Evolutionary conservation across 2,888 invertebrate species (phyloP).

Genomic region (Sericinus montela): DNA sequence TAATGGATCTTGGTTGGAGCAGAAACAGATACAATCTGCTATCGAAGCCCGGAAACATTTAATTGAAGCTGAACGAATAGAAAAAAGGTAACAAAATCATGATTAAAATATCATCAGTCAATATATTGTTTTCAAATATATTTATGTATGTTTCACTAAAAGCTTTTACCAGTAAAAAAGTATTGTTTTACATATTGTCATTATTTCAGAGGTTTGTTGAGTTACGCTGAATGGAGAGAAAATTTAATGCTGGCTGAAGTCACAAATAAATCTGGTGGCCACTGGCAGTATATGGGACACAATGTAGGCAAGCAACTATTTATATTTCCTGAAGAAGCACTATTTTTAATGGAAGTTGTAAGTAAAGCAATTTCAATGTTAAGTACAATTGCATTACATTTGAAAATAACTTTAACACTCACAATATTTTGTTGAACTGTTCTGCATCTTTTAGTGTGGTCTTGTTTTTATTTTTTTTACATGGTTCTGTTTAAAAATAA

Average conservation of each 20-base stretch:
- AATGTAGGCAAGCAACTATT: constrained; percentile 63
- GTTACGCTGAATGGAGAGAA: constrained; percentile 78
- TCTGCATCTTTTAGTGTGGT: too few relatives aligned
- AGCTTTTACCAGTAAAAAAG: too few relatives aligned
- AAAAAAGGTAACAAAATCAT: constrained; percentile 76
- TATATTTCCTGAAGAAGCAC: constrained; percentile 82
- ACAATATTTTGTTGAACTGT: too few relatives aligned
- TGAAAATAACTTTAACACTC: too few relatives aligned
- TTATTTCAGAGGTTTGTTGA: constrained; percentile 62
- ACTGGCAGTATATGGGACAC: constrained; percentile 79
- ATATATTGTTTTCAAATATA: too few relatives aligned
- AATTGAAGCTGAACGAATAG: constrained; percentile 77
- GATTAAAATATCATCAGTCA: too few relatives aligned
- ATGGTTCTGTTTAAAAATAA: too few relatives aligned
- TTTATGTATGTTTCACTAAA: too few relatives aligned
- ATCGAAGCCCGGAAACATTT: constrained; percentile 73
- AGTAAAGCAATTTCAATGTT: too few relatives aligned
- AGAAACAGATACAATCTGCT: constrained; percentile 78
- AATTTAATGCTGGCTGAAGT: constrained; percentile 74
- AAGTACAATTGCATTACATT: too few relatives aligned
- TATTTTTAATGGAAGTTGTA: constrained; percentile 83
- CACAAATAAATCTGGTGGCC: constrained; percentile 71
- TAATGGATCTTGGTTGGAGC: constrained; percentile 78
- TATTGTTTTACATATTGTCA: neutral
- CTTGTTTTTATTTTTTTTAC: too few relatives aligned